A percentile compares a stretch with the other conserved stretches of the same genome.
Evolutionary conservation across 2,797 vertebrate species (phyloP).

Genomic region (Hemitrygon akajei): DNA sequence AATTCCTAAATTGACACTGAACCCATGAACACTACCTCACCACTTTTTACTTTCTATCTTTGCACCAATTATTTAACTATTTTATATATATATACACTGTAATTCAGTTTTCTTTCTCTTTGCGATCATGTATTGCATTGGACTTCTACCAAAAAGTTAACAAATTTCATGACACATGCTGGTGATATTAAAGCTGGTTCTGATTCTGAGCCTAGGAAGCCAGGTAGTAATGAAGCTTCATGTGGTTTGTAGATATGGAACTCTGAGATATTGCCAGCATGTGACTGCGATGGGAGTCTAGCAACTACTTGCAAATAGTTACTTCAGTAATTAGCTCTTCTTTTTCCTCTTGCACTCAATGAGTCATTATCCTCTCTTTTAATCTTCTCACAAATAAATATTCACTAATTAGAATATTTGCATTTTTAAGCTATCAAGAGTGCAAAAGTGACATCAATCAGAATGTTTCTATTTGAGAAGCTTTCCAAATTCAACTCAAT

Average conservation of each 20-base stretch:
- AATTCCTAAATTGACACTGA: no score
- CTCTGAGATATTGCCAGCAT: not conserved
- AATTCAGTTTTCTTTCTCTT: no score
- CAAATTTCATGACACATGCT: no score
- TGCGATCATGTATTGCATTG: no score
- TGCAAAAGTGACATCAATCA: not conserved
- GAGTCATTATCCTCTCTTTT: not conserved
- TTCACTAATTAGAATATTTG: conserved; percentile 17
- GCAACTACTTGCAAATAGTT: not conserved
- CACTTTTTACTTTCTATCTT: no score
- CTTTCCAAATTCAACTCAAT: not conserved
- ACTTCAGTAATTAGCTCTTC: not conserved
- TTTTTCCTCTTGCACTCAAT: not conserved
- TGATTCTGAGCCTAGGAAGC: not conserved
- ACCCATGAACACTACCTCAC: no score
- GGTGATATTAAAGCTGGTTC: no score
- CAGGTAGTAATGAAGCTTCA: not conserved
- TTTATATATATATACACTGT: no score
- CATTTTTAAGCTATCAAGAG: not conserved
- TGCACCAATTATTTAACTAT: no score
- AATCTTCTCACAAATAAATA: not conserved
- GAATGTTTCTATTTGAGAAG: not conserved
- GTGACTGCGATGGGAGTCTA: not conserved
- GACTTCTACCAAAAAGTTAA: no score
- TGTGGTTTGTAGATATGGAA: not conserved